Evolutionary conservation across 53 echinoderm and acorn worm species (phyloP).

Genomic region (Antedon mediterranea): DNA sequence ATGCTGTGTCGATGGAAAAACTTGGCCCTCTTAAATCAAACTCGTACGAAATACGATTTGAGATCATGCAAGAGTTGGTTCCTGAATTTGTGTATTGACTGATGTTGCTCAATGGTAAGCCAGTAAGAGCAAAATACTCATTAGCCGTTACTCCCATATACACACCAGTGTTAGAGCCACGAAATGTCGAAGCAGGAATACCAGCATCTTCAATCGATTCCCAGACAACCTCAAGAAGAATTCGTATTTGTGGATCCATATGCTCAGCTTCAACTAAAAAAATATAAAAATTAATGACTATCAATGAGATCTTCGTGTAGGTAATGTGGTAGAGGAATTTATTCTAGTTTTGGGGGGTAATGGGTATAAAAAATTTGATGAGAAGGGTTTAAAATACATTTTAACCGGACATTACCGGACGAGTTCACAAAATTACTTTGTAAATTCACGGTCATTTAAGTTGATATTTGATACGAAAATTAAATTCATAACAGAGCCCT

Average conservation of each 20-base stretch:
- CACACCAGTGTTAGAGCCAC: slow-evolving; percentile 42
- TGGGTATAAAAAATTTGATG: no score
- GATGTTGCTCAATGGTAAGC: slow-evolving; percentile 26
- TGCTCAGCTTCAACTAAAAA: slow-evolving; percentile 36
- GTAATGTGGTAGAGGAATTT: no score
- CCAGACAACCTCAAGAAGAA: slow-evolving; percentile 46
- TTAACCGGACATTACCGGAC: no score
- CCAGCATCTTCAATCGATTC: slow-evolving; percentile 44
- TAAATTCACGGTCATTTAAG: no score
- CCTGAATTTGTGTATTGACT: slow-evolving; percentile 40
- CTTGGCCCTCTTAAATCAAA: slow-evolving; percentile 48
- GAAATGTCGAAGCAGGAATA: slow-evolving; percentile 23
- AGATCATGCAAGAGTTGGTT: slow-evolving; percentile 36
- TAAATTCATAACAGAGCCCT: no score
- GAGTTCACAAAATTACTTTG: no score
- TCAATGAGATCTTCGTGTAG: no score
- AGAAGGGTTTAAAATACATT: no score
- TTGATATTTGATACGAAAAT: no score
- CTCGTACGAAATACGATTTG: slow-evolving; percentile 45
- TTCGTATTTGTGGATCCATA: slow-evolving; percentile 39
- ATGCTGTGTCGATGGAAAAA: slow-evolving; percentile 45
- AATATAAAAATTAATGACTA: no score
- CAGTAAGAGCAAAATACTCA: slow-evolving; percentile 15
- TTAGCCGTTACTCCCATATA: slow-evolving; percentile 48
- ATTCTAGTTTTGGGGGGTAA: no score